Evolutionary conservation across 2,797 vertebrate genomes (phyloP), one percentile per base, ranked within the genome.

Genomic region (Lagocephalus sceleratus): DNA sequence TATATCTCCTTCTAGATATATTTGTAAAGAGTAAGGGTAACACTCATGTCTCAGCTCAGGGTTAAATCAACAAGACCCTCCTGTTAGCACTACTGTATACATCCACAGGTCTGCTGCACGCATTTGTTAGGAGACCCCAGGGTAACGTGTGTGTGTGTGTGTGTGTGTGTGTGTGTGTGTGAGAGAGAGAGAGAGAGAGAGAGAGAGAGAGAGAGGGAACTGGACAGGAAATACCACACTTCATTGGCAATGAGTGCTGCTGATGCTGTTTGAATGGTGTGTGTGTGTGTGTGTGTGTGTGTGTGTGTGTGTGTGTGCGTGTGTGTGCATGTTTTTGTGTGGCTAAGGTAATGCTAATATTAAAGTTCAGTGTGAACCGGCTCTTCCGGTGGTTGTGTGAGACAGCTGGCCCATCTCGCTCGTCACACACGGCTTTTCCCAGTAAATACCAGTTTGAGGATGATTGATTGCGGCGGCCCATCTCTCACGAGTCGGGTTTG

Each of bases 401-500:
- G 60, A 77, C 76, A 77, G 76, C 77, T 68, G 76, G 82, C 54
- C 65, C 70, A 78, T 79, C 71, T 72, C 19, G 11, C 46, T 53
- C 47, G 70, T 77, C 79, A 66, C 78, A 76, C 74, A 65, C 51
- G 45, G 60, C 46, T 56, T 56, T 73, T 54, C 47, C 58, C 50
- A 56, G 73, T 79, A 71, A 78, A 84, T 69, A 79, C 67, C 57
- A 45, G 60, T 60, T 67, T 75, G 76, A 81, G 63, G 68, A 60
- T 80, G 85, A 85, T 84, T 80, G 76, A 87, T 87, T 64, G 21
- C 74, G 78, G 73, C 76, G 45, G 57, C 52, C 48, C 43, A 51
- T 68, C 82, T 76, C 77, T 76, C 60, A 63, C 51, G 62, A 78
- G 66, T 73, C 67, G 47, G 56, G 63, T 80, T 71, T 81, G 65